A percentile compares a stretch with the other conserved stretches of the same genome.
These are phyloP conservation scores for Phragmatobia fuliginosa DNA, from an alignment of 2,888 invertebrate genomes.

Conservation along the genomic window DNA sequence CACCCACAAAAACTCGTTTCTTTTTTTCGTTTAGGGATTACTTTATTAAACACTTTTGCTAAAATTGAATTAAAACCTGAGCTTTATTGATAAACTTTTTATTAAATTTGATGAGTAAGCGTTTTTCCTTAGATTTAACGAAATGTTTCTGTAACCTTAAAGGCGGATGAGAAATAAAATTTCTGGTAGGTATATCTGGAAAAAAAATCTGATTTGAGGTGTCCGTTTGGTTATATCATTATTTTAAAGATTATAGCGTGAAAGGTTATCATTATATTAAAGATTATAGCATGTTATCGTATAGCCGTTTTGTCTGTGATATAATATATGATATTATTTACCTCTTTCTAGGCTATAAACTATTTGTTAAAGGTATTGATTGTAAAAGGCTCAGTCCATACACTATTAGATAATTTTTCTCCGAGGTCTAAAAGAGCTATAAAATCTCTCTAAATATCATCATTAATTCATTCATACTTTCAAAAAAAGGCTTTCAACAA, in stretches of 20 bases:
- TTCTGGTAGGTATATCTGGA: neutral
- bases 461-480: too few relatives aligned
- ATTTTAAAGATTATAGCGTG: too few relatives aligned
- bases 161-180: neutral
- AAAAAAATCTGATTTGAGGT: neutral
- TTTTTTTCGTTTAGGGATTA: constrained; percentile 23
- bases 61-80: constrained; percentile 28
- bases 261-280: too few relatives aligned
- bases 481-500: neutral
- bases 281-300: too few relatives aligned
- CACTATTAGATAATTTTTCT: too few relatives aligned
- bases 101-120: constrained; percentile 2
- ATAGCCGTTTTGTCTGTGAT: neutral
- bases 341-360: too few relatives aligned
- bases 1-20: constrained; percentile 8
- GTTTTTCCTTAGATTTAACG: neutral
- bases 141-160: neutral
- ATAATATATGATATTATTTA: too few relatives aligned
- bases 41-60: constrained; percentile 25
- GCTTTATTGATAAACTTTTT: constrained; percentile 5
- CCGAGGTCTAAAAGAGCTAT: neutral
- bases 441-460: neutral
- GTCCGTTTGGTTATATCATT: neutral
- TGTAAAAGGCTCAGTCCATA: too few relatives aligned
- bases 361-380: too few relatives aligned